Percentiles rank a stretch among this genome's conserved stretches.
These are phyloP conservation scores for Blastomussa wellsi DNA, from an alignment of 92 coral and sea anemone genomes.

Conservation along the genomic window DNA sequence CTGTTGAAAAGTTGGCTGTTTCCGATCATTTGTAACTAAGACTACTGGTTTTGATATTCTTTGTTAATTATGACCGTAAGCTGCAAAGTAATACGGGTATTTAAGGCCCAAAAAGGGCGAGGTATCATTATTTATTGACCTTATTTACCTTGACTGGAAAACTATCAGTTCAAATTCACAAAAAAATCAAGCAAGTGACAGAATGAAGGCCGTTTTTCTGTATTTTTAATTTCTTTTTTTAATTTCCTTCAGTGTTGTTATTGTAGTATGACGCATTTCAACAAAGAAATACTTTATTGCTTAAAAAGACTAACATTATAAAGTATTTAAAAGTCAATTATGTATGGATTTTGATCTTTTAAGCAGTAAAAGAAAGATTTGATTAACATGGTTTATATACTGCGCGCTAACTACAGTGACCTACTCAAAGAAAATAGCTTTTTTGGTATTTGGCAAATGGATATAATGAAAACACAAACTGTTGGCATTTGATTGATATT, in stretches of 20 bases:
- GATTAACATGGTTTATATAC: not conserved
- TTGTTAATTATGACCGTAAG: slow-evolving; percentile 18
- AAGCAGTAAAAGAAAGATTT: not conserved
- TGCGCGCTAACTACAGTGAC: not conserved
- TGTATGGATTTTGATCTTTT: not conserved
- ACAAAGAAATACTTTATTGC: not conserved
- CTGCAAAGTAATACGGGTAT: slow-evolving; percentile 18
- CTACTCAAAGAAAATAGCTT: not conserved
- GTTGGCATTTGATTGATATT: not conserved
- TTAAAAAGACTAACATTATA: not conserved
- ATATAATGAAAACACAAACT: not conserved
- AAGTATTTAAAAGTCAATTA: not conserved
- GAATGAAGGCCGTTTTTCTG: not conserved
- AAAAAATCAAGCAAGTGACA: not conserved
- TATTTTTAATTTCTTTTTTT: not conserved
- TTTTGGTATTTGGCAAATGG: not conserved
- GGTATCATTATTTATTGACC: no score
- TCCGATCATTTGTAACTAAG: not conserved
- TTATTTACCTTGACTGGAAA: not conserved
- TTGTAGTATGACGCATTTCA: not conserved
- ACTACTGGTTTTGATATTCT: not conserved
- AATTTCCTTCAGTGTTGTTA: not conserved
- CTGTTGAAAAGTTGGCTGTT: not conserved
- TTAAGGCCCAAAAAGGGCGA: slow-evolving; percentile 25
- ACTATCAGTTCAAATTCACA: slow-evolving; percentile 12